These are phyloP conservation scores for Leptoteleia sp. DNA, from an alignment of 1,140 invertebrate species.

Conservation along the genomic window DNA sequence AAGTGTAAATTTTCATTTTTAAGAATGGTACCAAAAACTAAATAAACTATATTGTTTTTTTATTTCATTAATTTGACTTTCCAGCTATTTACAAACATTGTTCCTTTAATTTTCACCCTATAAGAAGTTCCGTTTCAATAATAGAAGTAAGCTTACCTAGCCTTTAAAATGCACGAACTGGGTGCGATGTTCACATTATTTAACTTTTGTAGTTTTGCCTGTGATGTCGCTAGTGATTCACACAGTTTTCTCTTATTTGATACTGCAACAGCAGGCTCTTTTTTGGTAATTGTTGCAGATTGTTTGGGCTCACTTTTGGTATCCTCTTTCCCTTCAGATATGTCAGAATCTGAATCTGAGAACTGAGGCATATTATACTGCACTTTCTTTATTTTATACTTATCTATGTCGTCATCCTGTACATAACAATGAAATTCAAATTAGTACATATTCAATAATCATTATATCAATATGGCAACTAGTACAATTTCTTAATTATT, in stretches of 20 bases:
- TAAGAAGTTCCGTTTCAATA: neutral
- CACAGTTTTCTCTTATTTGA: conserved; percentile 79
- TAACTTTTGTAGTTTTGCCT: conserved; percentile 84
- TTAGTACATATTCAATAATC: too few species aligned
- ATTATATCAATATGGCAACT: too few species aligned
- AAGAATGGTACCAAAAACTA: too few species aligned
- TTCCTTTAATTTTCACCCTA: too few species aligned
- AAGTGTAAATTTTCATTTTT: too few species aligned
- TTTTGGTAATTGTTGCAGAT: conserved; percentile 83
- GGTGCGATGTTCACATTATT: conserved; percentile 80
- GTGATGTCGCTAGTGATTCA: conserved; percentile 81
- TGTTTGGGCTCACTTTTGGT: conserved; percentile 82
- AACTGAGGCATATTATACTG: conserved; percentile 88
- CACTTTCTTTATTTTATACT: conserved; percentile 84
- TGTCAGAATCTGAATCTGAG: conserved; percentile 87
- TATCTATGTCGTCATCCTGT: too few species aligned
- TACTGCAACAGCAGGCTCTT: conserved; percentile 64
- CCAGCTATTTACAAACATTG: too few species aligned
- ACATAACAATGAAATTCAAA: too few species aligned
- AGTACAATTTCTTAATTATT: too few species aligned
- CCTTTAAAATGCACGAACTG: conserved; percentile 78
- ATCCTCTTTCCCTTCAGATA: conserved; percentile 81
- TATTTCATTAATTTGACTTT: too few species aligned
- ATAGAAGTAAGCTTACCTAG: conserved; percentile 71
- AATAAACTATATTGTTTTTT: too few species aligned